Percentiles rank a stretch among this genome's conserved stretches.
These are phyloP conservation scores for Lethenteron camtschaticum DNA, from an alignment of 2,113 vertebrate species.

Conservation along the genomic window DNA sequence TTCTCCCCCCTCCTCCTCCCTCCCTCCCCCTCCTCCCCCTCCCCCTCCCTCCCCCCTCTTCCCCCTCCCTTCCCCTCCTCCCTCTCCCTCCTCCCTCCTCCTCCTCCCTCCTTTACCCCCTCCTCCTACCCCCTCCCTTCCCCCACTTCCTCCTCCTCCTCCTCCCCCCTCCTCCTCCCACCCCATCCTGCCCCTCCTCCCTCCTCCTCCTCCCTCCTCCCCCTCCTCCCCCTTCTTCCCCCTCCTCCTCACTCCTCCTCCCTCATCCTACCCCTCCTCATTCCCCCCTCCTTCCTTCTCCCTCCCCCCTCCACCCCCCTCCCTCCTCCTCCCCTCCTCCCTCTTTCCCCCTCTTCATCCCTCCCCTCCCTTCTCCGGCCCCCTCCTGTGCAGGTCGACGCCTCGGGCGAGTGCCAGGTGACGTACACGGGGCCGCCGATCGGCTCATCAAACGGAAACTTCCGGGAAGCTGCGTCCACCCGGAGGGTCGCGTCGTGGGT, in stretches of 20 bases:
- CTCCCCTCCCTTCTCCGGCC: not conserved
- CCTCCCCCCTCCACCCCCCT: not conserved
- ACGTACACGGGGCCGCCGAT: too few species aligned
- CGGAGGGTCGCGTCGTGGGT: too few species aligned
- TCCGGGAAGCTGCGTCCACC: too few species aligned
- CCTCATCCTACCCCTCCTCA: too few species aligned
- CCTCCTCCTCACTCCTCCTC: too few species aligned
- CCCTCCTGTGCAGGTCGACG: not conserved
- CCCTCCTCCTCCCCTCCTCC: not conserved
- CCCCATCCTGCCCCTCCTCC: too few species aligned
- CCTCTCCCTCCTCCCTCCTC: not conserved
- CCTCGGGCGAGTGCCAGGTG: too few species aligned
- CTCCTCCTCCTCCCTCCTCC: too few species aligned
- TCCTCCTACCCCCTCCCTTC: not conserved
- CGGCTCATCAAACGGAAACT: too few species aligned
- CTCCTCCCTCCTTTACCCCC: not conserved
- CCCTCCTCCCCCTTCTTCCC: too few species aligned
- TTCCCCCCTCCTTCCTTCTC: too few species aligned
- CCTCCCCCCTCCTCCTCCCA: not conserved
- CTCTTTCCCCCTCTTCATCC: not conserved
- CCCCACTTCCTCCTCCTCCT: not conserved
- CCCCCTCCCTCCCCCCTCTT: not conserved
- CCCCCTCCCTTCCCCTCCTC: not conserved
- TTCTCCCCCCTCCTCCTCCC: not conserved
- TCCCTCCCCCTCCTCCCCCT: not conserved